Percentiles rank a stretch among this genome's conserved stretches.
phyloP scores from a whole-genome alignment of 30 jellyfish, hydroid and myxozoan species.

The Mastigias papua region DNA sequence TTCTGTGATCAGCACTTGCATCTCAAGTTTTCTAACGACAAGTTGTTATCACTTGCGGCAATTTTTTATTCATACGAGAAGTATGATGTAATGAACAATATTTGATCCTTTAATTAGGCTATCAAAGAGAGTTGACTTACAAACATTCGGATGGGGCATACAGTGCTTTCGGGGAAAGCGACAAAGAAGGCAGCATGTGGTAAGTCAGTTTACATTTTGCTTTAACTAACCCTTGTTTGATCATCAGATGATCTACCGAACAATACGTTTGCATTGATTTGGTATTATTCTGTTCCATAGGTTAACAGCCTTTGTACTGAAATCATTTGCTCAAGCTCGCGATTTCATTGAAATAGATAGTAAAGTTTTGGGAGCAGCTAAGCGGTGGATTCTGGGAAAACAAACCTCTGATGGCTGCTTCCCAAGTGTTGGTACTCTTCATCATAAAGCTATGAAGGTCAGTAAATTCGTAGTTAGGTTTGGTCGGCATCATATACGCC shows the following conservation, averaged over 20 bases:
- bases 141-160: conserved; percentile 81
- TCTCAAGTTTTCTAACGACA: neutral
- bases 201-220: conserved; percentile 8
- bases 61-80: neutral
- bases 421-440: conserved; percentile 85
- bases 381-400: conserved; percentile 56
- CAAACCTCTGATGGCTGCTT: conserved; percentile 85
- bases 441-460: conserved; percentile 84
- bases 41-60: neutral
- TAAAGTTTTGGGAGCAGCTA: conserved; percentile 61
- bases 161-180: conserved; percentile 91
- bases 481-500: too few species aligned
- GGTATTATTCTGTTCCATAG: conserved; percentile 20
- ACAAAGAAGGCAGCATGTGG: conserved; percentile 97
- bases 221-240: too few species aligned
- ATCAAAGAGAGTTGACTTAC: conserved; percentile 88
- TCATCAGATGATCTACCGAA: too few species aligned
- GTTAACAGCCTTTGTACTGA: conserved; percentile 93
- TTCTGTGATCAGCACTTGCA: neutral
- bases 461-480: too few species aligned
- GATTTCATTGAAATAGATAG: conserved; percentile 76
- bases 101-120: conserved; percentile 35
- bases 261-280: neutral
- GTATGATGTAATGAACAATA: neutral
- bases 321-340: conserved; percentile 88